These are phyloP conservation scores for Pammene aurita DNA, from an alignment of 2,888 invertebrate genomes.

Conservation along the genomic window DNA sequence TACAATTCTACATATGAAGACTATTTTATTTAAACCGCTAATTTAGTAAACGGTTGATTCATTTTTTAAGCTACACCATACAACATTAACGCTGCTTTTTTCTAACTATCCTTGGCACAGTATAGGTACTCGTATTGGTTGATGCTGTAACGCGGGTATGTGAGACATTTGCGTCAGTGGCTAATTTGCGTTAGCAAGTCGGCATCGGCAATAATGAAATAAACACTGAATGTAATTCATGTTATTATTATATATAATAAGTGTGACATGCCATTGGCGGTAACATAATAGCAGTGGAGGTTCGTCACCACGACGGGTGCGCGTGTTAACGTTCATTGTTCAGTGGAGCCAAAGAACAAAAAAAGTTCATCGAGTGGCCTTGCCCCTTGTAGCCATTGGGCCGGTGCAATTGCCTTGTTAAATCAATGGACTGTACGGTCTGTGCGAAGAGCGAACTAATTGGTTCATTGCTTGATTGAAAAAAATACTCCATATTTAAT, in stretches of 20 bases:
- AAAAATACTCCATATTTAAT: constrained; percentile 14
- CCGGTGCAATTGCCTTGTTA: constrained; percentile 27
- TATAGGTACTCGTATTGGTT: too few species aligned
- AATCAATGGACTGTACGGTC: constrained; percentile 16
- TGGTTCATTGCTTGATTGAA: constrained; percentile 29
- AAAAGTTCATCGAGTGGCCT: constrained; percentile 32
- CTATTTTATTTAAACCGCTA: too few species aligned
- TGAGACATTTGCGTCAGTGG: constrained; percentile 43
- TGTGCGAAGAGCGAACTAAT: not conserved
- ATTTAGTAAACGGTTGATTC: too few species aligned
- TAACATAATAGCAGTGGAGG: constrained; percentile 17
- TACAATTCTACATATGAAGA: too few species aligned
- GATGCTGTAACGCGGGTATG: constrained; percentile 15
- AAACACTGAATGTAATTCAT: constrained; percentile 28
- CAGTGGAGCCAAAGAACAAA: constrained; percentile 29
- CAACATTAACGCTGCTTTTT: not conserved
- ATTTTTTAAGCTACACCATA: not conserved
- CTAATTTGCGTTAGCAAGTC: constrained; percentile 39
- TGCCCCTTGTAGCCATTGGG: constrained; percentile 29
- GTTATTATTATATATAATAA: constrained; percentile 19
- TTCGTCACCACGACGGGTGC: constrained; percentile 20
- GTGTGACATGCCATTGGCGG: constrained; percentile 20
- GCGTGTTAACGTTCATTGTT: constrained; percentile 30
- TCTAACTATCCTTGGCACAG: constrained; percentile 15
- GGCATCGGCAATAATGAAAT: constrained; percentile 43